Evolutionary conservation across 2,797 vertebrate genomes (phyloP).

Genomic region (Nyctibius grandis): DNA sequence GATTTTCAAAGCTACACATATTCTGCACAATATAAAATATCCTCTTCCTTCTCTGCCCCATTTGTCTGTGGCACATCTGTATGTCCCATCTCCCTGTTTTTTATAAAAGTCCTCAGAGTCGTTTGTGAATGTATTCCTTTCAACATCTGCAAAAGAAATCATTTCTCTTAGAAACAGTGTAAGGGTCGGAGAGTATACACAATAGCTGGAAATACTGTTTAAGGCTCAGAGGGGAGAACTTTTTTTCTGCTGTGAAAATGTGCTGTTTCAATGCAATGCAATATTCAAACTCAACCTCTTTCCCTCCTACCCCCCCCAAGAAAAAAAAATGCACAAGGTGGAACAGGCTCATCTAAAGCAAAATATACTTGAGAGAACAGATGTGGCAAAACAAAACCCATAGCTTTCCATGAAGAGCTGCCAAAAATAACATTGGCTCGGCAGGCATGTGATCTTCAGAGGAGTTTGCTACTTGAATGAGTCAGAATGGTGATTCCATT

Average conservation of each 20-base stretch:
- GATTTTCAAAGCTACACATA: neutral
- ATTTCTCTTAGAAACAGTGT: conserved; percentile 32
- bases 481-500: conserved; percentile 65
- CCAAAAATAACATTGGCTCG: conserved; percentile 68
- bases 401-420: conserved; percentile 61
- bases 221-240: conserved; percentile 49
- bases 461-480: conserved; percentile 60
- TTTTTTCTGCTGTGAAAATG: conserved; percentile 41
- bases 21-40: neutral
- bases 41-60: neutral
- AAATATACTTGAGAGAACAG: conserved; percentile 61
- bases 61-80: conserved; percentile 11
- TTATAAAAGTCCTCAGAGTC: neutral
- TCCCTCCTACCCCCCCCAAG: neutral
- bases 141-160: conserved; percentile 67
- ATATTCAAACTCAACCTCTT: neutral
- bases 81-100: neutral
- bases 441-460: conserved; percentile 66
- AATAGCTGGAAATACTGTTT: conserved; percentile 67
- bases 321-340: neutral
- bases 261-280: conserved; percentile 22
- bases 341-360: conserved; percentile 43
- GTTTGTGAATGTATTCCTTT: conserved; percentile 11
- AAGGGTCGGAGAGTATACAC: conserved; percentile 24
- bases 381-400: conserved; percentile 67